Conservation (phyloP, 2,113 vertebrate genomes). For the Acrocephalus arundinaceus region DNA sequence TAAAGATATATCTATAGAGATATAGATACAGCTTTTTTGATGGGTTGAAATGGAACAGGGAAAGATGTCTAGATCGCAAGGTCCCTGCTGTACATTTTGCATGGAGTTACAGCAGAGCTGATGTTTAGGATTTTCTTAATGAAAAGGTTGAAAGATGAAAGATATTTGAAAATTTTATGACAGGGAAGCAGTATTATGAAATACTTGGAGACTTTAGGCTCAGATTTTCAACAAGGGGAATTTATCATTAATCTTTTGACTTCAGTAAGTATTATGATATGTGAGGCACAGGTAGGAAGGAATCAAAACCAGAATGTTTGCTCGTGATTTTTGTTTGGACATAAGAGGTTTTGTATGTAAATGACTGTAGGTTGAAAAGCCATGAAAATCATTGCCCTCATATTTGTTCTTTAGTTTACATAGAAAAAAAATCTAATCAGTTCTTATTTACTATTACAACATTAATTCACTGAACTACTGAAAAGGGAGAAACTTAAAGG, state of each 20-base stretch:
- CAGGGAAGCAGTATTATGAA: not conserved
- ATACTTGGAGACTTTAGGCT: not conserved
- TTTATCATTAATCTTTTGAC: not conserved
- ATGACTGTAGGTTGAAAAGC: not conserved
- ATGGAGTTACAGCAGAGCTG: not conserved
- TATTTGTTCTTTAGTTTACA: not conserved
- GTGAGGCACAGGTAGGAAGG: not conserved
- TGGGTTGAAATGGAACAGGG: not conserved
- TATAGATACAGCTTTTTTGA: not conserved
- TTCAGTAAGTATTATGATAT: not conserved
- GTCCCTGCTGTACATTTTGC: not conserved
- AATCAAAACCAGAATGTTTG: not conserved
- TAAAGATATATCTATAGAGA: too few relatives aligned
- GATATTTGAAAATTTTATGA: not conserved
- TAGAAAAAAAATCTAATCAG: not conserved
- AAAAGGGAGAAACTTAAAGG: not conserved
- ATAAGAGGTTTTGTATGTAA: not conserved
- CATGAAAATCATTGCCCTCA: not conserved
- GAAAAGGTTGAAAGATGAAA: not conserved
- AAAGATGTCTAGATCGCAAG: not conserved
- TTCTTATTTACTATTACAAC: not conserved
- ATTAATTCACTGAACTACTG: not conserved
- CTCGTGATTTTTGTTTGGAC: not conserved
- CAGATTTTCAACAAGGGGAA: not conserved
- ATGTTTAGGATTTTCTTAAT: not conserved